These are phyloP conservation scores for Notarius lentiginosus DNA, from an alignment of 2,113 vertebrate genomes.

Conservation along the genomic window DNA sequence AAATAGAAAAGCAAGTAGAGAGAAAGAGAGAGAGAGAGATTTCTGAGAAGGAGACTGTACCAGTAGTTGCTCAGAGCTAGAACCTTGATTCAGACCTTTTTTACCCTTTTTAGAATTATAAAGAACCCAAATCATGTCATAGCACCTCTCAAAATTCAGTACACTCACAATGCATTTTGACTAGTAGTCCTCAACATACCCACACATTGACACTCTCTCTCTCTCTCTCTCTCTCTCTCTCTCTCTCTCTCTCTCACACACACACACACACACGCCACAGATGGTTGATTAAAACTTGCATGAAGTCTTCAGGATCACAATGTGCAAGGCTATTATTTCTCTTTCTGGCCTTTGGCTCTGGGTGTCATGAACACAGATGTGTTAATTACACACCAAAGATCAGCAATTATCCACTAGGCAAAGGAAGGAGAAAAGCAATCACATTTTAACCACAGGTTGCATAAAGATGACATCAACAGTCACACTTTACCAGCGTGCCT, in stretches of 20 bases:
- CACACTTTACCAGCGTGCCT: neutral
- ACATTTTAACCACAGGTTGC: conserved; percentile 14
- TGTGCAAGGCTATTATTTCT: conserved; percentile 19
- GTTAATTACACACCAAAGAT: conserved; percentile 53
- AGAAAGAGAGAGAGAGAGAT: neutral
- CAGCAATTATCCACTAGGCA: conserved; percentile 37
- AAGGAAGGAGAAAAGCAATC: conserved; percentile 11
- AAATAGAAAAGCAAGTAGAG: neutral
- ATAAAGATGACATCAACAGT: neutral
- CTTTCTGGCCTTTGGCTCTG: conserved; percentile 42
- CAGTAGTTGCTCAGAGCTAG: conserved; percentile 10
- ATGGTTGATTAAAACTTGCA: conserved; percentile 40
- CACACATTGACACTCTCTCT: neutral
- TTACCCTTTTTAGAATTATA: conserved; percentile 57
- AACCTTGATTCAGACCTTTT: conserved; percentile 43
- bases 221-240: neutral
- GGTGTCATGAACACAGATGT: conserved; percentile 42
- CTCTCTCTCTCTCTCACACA: neutral
- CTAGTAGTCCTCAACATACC: neutral
- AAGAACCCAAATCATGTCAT: conserved; percentile 42
- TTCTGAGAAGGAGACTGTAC: neutral
- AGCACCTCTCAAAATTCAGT: conserved; percentile 27
- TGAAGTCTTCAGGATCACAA: conserved; percentile 26
- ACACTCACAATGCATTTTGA: conserved; percentile 29
- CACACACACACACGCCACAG: conserved; percentile 14